Conservation (phyloP, 2,888 invertebrate genomes). For the Morpho helenor region DNA sequence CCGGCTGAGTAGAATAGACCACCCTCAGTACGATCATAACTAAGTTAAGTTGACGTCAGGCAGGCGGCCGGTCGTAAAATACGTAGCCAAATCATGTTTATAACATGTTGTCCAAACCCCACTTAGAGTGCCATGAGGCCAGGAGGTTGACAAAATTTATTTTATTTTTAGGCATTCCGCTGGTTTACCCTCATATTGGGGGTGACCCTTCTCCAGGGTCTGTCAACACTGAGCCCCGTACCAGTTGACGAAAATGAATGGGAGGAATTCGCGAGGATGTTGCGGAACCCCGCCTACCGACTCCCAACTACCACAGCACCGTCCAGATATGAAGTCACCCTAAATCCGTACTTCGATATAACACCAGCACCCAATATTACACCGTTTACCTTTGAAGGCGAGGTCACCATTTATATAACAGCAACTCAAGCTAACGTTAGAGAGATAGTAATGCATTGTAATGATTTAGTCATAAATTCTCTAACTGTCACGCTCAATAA, state of each 20-base stretch:
- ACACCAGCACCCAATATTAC: constrained; percentile 28
- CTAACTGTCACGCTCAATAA: constrained; percentile 48
- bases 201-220: constrained; percentile 47
- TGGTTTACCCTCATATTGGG: constrained; percentile 51
- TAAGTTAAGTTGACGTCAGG: too few relatives aligned
- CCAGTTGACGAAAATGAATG: constrained; percentile 59
- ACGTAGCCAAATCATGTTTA: too few relatives aligned
- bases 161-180: constrained; percentile 42
- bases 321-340: constrained; percentile 66
- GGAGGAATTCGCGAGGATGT: constrained; percentile 41
- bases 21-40: too few relatives aligned
- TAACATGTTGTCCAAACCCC: too few relatives aligned
- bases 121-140: too few relatives aligned
- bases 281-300: constrained; percentile 56
- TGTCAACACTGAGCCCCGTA: constrained; percentile 47
- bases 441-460: constrained; percentile 61
- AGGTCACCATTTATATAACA: constrained; percentile 48
- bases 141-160: background rate
- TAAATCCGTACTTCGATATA: constrained; percentile 70
- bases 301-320: constrained; percentile 72
- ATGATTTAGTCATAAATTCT: constrained; percentile 53
- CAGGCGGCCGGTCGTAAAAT: too few relatives aligned
- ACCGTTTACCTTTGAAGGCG: constrained; percentile 65
- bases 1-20: too few relatives aligned
- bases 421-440: constrained; percentile 35